Conservation (phyloP, 2,113 vertebrate species). For the Trochalopteron elliotii region DNA sequence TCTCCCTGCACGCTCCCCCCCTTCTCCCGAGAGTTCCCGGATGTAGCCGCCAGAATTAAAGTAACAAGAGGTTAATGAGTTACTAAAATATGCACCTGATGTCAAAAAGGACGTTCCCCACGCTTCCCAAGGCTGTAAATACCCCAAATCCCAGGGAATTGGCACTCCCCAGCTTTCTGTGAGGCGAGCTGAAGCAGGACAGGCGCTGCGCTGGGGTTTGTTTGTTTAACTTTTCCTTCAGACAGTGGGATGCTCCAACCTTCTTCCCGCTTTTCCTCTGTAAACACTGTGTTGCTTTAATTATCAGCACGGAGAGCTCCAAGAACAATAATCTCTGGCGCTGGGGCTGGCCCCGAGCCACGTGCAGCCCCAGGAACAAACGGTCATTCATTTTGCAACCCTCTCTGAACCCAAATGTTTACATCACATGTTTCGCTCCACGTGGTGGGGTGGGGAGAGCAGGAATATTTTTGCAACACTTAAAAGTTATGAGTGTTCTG, state of each 20-base stretch:
- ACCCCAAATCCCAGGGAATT: background rate
- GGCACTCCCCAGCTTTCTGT: background rate
- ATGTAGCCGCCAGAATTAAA: background rate
- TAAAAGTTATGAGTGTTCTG: slow-evolving; percentile 63
- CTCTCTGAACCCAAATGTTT: slow-evolving; percentile 46
- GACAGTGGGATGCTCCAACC: slow-evolving; percentile 36
- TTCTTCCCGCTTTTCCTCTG: slow-evolving; percentile 36
- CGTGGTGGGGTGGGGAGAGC: slow-evolving; percentile 60
- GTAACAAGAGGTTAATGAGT: slow-evolving; percentile 25
- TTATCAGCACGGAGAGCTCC: slow-evolving; percentile 40
- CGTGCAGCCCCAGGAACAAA: slow-evolving; percentile 20
- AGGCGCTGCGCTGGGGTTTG: background rate
- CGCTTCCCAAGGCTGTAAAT: background rate
- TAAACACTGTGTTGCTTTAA: slow-evolving; percentile 50
- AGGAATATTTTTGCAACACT: slow-evolving; percentile 63
- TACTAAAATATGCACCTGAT: slow-evolving; percentile 46
- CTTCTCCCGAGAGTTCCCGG: background rate
- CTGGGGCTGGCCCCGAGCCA: background rate
- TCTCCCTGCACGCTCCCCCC: background rate
- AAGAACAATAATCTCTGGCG: slow-evolving; percentile 60
- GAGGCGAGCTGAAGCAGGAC: background rate
- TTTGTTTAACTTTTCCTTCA: slow-evolving; percentile 59
- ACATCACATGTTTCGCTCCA: slow-evolving; percentile 62
- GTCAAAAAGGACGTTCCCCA: background rate
- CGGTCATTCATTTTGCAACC: slow-evolving; percentile 26